phyloP scores from a whole-genome alignment of 1,140 invertebrate species.

The Listronotus bonariensis region DNA sequence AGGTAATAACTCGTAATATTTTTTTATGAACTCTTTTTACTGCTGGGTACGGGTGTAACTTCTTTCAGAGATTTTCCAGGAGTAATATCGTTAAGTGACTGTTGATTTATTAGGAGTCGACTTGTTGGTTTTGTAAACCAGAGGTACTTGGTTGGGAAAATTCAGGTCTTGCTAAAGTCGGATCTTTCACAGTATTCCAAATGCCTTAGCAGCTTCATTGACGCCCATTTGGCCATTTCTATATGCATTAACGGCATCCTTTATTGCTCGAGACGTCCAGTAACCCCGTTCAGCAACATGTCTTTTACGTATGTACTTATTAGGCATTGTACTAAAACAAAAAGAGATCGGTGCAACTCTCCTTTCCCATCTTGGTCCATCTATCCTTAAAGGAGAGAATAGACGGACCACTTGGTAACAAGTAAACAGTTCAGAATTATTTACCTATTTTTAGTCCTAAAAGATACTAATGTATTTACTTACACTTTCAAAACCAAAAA shows the following conservation, averaged over 20 bases:
- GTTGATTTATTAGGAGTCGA: no score
- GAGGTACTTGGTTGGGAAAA: no score
- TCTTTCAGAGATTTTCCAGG: no score
- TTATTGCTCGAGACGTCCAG: no score
- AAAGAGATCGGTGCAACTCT: not conserved
- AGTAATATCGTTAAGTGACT: no score
- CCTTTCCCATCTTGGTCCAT: conserved; percentile 5
- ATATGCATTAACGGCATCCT: not conserved
- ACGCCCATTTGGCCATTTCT: conserved; percentile 3
- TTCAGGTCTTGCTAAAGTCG: no score
- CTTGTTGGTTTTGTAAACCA: no score
- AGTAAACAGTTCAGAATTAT: not conserved
- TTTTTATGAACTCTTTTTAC: no score
- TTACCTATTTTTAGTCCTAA: conserved; percentile 1
- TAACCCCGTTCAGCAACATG: not conserved
- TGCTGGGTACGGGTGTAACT: no score
- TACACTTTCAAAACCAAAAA: not conserved
- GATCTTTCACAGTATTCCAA: no score
- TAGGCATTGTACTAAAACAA: conserved; percentile 6
- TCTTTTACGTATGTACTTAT: conserved; percentile 5
- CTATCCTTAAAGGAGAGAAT: conserved; percentile 7
- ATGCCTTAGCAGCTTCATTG: not conserved
- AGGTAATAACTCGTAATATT: no score
- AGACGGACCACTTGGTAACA: conserved; percentile 8
- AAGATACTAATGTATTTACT: not conserved